Conservation (phyloP, 2,888 invertebrate species). For the Blastobasis adustella region DNA sequence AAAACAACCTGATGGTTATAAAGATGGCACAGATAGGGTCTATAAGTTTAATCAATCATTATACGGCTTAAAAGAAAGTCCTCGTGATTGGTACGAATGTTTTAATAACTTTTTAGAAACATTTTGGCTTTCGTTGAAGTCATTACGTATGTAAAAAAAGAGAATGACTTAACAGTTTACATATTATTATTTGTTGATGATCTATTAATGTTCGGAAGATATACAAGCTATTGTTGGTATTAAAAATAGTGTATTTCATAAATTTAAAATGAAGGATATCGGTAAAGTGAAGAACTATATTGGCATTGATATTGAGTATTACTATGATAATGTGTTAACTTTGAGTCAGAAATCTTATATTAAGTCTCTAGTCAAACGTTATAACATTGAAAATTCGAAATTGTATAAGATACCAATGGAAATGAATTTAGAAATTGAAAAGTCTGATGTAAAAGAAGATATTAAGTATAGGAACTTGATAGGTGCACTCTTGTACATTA, state of each 20-base stretch:
- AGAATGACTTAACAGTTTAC: no score
- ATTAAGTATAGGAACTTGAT: constrained; percentile 13
- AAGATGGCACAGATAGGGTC: constrained; percentile 22
- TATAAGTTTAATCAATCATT: constrained; percentile 24
- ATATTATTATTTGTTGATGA: no score
- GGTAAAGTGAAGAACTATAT: constrained; percentile 28
- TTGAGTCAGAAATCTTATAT: constrained; percentile 22
- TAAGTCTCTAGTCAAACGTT: constrained; percentile 18
- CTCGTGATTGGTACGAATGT: constrained; percentile 21
- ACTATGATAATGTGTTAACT: constrained; percentile 21
- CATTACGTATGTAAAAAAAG: no score
- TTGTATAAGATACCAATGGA: constrained; percentile 14
- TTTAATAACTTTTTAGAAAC: no score
- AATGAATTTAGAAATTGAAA: constrained; percentile 8
- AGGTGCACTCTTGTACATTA: constrained; percentile 16
- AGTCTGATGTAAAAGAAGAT: constrained; percentile 15
- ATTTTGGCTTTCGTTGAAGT: no score
- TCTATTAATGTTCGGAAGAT: no score
- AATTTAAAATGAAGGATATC: constrained; percentile 26
- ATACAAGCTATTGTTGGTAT: no score
- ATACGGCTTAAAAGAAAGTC: constrained; percentile 22
- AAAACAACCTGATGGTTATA: constrained; percentile 27
- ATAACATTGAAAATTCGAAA: constrained; percentile 21
- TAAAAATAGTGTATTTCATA: no score
- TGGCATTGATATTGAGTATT: constrained; percentile 30